Evolutionary conservation across 2,113 vertebrate genomes (phyloP).

Genomic region (Amblyornis subalaris): DNA sequence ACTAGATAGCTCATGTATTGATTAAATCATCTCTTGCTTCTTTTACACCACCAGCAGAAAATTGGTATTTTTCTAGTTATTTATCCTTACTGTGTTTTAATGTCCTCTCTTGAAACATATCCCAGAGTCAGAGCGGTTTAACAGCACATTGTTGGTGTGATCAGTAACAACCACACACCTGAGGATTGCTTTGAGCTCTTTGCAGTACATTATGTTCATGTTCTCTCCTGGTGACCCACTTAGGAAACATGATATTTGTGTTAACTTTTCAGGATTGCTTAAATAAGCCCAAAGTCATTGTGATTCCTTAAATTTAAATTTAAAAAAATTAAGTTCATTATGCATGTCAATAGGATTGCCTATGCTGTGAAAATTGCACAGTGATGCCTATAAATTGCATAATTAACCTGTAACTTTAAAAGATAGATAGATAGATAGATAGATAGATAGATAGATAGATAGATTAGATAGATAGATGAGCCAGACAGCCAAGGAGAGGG

Average conservation of each 20-base stretch:
- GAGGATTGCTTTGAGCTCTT: background rate
- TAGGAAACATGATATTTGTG: background rate
- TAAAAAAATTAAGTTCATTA: background rate
- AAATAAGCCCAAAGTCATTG: background rate
- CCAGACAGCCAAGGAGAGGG: background rate
- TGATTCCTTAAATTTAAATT: background rate
- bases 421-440: background rate
- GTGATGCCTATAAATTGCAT: background rate
- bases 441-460: background rate
- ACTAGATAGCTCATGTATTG: background rate
- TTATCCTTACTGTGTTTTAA: background rate
- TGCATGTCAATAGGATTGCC: background rate
- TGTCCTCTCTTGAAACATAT: background rate
- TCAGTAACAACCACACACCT: background rate
- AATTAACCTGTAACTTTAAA: background rate
- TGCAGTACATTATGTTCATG: background rate
- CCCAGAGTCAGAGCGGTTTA: background rate
- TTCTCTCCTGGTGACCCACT: background rate
- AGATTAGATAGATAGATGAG: background rate
- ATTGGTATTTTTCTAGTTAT: background rate
- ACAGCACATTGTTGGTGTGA: background rate
- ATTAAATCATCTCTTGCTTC: background rate
- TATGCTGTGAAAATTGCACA: background rate
- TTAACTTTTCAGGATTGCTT: background rate
- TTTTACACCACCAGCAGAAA: background rate